Evolutionary conservation across 1,140 invertebrate species (phyloP).

Genomic region (Dinothrombium tinctorium): DNA sequence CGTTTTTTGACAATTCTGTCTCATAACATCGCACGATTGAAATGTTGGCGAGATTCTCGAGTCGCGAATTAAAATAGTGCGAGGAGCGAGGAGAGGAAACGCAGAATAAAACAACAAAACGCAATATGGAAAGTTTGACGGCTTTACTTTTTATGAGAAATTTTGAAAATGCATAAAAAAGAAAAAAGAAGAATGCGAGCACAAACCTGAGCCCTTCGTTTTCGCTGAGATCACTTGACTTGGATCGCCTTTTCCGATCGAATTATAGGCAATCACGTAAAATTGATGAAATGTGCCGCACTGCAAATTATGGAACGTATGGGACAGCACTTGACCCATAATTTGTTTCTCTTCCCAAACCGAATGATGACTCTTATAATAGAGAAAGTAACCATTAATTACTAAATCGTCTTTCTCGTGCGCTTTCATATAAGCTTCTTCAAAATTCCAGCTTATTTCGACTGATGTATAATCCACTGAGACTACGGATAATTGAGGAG

Average conservation of each 20-base stretch:
- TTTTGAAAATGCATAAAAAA: too few relatives aligned
- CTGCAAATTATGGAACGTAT: conserved; percentile 19
- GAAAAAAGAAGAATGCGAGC: neutral
- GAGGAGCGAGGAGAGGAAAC: neutral
- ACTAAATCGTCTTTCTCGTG: conserved; percentile 1
- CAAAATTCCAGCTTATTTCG: conserved; percentile 9
- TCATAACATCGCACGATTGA: too few relatives aligned
- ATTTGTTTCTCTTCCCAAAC: conserved; percentile 16
- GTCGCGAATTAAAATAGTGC: too few relatives aligned
- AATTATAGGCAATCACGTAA: conserved; percentile 65
- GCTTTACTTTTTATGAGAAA: too few relatives aligned
- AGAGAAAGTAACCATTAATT: conserved; percentile 14
- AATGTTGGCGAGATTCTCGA: too few relatives aligned
- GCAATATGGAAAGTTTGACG: too few relatives aligned
- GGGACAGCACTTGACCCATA: conserved; percentile 14
- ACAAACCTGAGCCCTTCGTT: conserved; percentile 31
- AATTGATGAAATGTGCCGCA: conserved; percentile 21
- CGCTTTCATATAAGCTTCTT: neutral
- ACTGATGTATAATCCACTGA: conserved; percentile 4
- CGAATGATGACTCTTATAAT: conserved; percentile 13
- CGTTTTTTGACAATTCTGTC: too few relatives aligned
- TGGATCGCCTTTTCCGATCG: conserved; percentile 59
- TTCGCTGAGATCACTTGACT: conserved; percentile 31
- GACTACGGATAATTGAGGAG: conserved; percentile 7
- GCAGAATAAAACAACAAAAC: neutral